Evolutionary conservation across 2,113 vertebrate genomes (phyloP).

Genomic region (Caretta caretta): DNA sequence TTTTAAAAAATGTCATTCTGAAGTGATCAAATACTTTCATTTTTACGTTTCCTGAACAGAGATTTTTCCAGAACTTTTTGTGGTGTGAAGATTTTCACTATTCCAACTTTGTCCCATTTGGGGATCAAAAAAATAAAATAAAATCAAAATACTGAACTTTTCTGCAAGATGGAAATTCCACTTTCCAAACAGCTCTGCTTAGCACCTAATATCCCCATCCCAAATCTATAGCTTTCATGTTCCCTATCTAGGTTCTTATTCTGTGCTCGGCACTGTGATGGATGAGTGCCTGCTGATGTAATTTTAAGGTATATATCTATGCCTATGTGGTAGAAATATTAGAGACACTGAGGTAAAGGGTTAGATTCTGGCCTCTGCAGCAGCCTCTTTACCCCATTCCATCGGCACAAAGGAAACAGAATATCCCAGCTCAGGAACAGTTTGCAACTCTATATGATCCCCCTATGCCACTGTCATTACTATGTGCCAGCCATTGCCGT

Average conservation of each 20-base stretch:
- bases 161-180: neutral
- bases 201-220: neutral
- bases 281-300: accelerated
- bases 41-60: neutral
- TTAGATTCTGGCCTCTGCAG: neutral
- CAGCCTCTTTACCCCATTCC: neutral
- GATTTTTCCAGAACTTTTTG: neutral
- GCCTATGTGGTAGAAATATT: neutral
- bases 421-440: neutral
- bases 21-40: neutral
- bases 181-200: neutral
- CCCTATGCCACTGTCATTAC: neutral
- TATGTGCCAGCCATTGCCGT: neutral
- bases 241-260: neutral
- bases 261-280: accelerated
- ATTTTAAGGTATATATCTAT: neutral
- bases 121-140: neutral
- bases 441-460: neutral
- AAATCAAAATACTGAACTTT: neutral
- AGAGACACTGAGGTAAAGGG: neutral
- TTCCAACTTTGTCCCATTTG: neutral
- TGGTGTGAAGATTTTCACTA: neutral
- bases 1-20: neutral
- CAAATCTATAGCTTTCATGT: neutral
- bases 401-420: neutral